Conservation (phyloP, 2,113 vertebrate genomes). For the Spea multiplicata region DNA sequence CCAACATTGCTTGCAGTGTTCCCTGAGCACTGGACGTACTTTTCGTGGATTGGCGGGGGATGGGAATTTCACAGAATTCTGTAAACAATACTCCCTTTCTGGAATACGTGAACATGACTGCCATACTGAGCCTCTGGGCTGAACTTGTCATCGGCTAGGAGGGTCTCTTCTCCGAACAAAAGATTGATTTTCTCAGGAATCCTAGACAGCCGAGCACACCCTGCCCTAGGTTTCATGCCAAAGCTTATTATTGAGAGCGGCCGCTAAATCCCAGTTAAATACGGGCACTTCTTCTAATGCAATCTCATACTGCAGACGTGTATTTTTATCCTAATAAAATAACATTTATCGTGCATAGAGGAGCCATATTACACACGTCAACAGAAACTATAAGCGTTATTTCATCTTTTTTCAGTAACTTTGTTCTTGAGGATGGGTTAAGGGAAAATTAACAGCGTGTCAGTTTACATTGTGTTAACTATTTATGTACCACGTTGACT, state of each 20-base stretch:
- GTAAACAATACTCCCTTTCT: conserved; percentile 26
- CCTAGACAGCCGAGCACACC: not conserved
- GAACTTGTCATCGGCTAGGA: not conserved
- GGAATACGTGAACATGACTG: conserved; percentile 5
- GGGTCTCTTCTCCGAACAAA: conserved; percentile 1
- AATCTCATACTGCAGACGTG: too few species aligned
- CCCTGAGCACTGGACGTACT: not conserved
- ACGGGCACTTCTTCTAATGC: too few species aligned
- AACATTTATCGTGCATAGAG: too few species aligned
- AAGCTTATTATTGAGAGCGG: not conserved
- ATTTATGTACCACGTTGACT: too few species aligned
- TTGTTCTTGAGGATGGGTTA: too few species aligned
- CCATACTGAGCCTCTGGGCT: not conserved
- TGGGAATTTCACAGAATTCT: not conserved
- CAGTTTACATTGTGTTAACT: too few species aligned
- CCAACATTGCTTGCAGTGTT: not conserved
- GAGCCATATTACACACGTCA: too few species aligned
- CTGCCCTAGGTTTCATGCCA: conserved; percentile 3
- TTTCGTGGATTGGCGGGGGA: too few species aligned
- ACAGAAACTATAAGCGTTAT: too few species aligned
- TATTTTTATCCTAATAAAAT: too few species aligned
- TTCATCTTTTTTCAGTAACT: too few species aligned
- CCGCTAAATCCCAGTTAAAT: not conserved
- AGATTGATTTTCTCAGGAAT: conserved; percentile 10
- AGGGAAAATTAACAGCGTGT: too few species aligned